phyloP scores from a whole-genome alignment of 2,888 invertebrate genomes.

The Drosophila pseudotalamancana region DNA sequence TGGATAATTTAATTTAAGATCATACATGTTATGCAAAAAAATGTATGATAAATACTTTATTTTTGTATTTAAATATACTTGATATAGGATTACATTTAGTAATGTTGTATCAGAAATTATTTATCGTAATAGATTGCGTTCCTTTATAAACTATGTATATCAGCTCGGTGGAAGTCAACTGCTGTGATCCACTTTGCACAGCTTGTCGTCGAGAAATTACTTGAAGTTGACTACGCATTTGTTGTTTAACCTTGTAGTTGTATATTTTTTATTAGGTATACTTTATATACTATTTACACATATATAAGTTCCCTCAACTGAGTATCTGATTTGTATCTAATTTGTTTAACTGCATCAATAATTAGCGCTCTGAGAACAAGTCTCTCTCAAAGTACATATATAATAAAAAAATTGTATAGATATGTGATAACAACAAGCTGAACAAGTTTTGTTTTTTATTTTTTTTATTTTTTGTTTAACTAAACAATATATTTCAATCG shows the following conservation, averaged over 20 bases:
- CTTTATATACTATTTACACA: constrained; percentile 3
- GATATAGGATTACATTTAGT: neutral
- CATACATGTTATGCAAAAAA: too few relatives aligned
- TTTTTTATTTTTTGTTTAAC: neutral
- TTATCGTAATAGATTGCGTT: too few relatives aligned
- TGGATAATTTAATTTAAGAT: too few relatives aligned
- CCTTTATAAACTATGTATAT: too few relatives aligned
- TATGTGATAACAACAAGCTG: too few relatives aligned
- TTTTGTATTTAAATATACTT: neutral
- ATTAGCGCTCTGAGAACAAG: constrained; percentile 38
- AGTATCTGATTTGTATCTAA: constrained; percentile 39
- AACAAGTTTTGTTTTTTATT: too few relatives aligned
- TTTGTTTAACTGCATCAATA: constrained; percentile 50
- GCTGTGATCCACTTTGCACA: neutral
- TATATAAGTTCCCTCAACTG: constrained; percentile 16
- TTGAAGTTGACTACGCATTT: constrained; percentile 13
- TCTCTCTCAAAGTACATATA: too few relatives aligned
- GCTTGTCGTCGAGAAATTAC: neutral
- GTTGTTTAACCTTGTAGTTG: constrained; percentile 5
- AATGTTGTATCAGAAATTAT: neutral
- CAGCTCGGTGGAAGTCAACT: neutral
- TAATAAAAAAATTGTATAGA: too few relatives aligned
- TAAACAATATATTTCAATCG: too few relatives aligned
- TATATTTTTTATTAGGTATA: constrained; percentile 5
- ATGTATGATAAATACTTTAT: too few relatives aligned